Evolutionary conservation across 1,140 invertebrate genomes (phyloP), one percentile per base, ranked within the genome.

Genomic region (Neodiprion virginianus): DNA sequence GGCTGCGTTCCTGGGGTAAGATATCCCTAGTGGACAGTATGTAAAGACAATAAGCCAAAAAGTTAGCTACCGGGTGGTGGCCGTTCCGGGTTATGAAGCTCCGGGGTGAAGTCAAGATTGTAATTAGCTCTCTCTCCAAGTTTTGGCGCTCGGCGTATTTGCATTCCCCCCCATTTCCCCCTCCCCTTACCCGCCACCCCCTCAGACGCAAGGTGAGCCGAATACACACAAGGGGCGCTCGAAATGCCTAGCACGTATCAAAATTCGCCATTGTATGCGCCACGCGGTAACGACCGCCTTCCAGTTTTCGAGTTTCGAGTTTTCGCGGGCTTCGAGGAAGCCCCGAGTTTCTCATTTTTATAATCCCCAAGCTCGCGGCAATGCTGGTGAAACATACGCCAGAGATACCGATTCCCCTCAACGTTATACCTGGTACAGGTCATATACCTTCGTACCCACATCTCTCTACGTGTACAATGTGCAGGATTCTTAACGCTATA

Each of bases 41-140:
- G 81, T 85, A 84, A 84, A 84, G 85, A 87, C 83, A 84, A 84
- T 87, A 86, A 87, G 84, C 85, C 85, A 85, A 87, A 87, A 87
- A 87, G 85, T 87, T 87, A 80, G 81, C 74, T 73, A 79, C 78
- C 78, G 75, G 78, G 77, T 75, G 76, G 73, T 79, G 75, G 80
- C 80, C 83, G 84, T 87, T 85, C 82, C 80, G 81, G 81, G 81
- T 87, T 87, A 86, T 87, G 85, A 85, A 86, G 82, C 86, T 86
- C 85, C 81, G 79, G 85, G 86, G 85, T 86, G 81, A 86, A 86
- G 84, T 87, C 85, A 86, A 88, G 85, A 87, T 87, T 87, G 85
- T 86, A 86, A 88, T 88, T 87, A 88, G 85, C 84, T 77, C 71
- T 78, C 81, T 79, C 82, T 61, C 53, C 81, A 87, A 87, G 85